Percentiles rank a stretch among this genome's conserved stretches.
These are phyloP conservation scores for Xylocopa sonorina DNA, from an alignment of 1,140 invertebrate genomes.

Conservation along the genomic window DNA sequence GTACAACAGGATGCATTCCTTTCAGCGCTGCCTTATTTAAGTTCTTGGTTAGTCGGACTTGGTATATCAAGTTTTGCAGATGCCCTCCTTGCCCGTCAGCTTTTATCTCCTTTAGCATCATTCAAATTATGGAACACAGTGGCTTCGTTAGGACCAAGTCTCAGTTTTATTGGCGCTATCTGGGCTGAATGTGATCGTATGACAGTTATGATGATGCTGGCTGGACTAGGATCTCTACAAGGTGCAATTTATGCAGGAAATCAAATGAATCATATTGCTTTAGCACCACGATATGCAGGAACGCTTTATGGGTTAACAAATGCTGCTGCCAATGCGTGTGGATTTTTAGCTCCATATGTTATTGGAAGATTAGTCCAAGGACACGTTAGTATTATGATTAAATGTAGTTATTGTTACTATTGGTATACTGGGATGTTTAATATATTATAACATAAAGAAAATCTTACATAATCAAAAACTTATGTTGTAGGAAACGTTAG, in stretches of 20 bases:
- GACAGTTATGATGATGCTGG: conserved; percentile 87
- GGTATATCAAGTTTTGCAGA: conserved; percentile 87
- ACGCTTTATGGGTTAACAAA: conserved; percentile 95
- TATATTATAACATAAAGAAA: background rate
- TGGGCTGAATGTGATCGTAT: conserved; percentile 89
- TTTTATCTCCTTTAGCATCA: conserved; percentile 85
- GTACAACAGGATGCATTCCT: conserved; percentile 84
- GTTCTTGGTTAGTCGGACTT: conserved; percentile 87
- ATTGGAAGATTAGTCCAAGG: conserved; percentile 88
- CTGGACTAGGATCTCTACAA: conserved; percentile 87
- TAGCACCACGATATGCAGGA: conserved; percentile 92
- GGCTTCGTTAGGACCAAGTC: conserved; percentile 87
- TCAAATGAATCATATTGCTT: conserved; percentile 93
- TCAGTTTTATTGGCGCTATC: conserved; percentile 88
- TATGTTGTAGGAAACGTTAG: conserved; percentile 88
- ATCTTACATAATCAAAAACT: conserved; percentile 37
- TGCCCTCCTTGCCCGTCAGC: conserved; percentile 85
- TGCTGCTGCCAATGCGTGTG: conserved; percentile 92
- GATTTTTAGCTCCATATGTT: conserved; percentile 92
- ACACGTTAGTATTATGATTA: conserved; percentile 82
- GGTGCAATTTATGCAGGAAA: conserved; percentile 90
- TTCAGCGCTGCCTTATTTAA: conserved; percentile 79
- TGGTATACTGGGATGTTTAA: too few species aligned
- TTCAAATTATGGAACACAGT: conserved; percentile 91
- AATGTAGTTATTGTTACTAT: background rate